These are phyloP conservation scores for Achroia grisella DNA, from an alignment of 1,140 invertebrate genomes.

Conservation along the genomic window DNA sequence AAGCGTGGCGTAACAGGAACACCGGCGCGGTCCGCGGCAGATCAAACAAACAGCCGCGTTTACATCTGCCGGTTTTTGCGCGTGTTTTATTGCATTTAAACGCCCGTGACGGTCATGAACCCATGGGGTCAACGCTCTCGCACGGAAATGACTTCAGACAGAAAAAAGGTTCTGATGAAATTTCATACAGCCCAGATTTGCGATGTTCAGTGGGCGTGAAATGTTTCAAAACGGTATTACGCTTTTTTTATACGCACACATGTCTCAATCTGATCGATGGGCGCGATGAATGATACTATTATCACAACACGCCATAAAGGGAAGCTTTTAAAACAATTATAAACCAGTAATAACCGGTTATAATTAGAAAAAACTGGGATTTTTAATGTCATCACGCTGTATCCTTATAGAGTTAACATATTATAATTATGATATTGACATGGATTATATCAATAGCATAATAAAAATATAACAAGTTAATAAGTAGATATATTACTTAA, in stretches of 20 bases:
- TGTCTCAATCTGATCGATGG: conserved; percentile 1
- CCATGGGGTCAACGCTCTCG: conserved; percentile 22
- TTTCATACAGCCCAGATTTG: conserved; percentile 38
- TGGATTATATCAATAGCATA: no score
- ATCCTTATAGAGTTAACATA: no score
- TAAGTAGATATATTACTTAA: no score
- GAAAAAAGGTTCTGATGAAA: conserved; percentile 21
- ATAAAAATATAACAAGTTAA: no score
- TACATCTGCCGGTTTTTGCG: conserved; percentile 22
- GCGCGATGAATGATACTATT: conserved; percentile 3
- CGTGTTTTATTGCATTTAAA: conserved; percentile 38
- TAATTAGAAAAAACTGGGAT: no score
- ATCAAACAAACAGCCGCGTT: conserved; percentile 27
- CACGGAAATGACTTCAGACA: conserved; percentile 15
- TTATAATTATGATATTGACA: no score
- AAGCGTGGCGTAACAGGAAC: background rate
- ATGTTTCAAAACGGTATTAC: conserved; percentile 11
- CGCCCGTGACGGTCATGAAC: conserved; percentile 49
- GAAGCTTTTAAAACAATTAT: no score
- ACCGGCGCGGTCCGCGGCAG: conserved; percentile 3
- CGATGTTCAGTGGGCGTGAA: conserved; percentile 20
- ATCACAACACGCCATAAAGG: background rate
- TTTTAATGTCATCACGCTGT: no score
- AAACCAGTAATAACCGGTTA: no score
- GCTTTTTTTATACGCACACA: conserved; percentile 1